Conservation (phyloP, 2,888 invertebrate species). For the Drosophila rellima region DNA sequence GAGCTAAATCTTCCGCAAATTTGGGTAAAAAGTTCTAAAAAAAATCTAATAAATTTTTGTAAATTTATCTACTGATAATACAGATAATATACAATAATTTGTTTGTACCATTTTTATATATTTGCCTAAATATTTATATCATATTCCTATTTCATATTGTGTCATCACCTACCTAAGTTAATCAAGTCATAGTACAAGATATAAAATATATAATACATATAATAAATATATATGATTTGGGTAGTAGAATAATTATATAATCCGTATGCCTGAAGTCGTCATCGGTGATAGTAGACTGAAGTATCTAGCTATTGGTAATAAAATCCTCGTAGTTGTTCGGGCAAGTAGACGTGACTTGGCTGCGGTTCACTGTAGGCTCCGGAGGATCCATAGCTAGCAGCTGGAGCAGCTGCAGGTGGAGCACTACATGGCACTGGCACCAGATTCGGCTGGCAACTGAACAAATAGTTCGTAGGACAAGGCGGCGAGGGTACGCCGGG, state of each 20-base stretch:
- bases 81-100: neutral
- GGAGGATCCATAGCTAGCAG: constrained; percentile 48
- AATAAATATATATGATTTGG: constrained; percentile 1
- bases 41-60: neutral
- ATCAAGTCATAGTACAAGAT: constrained; percentile 15
- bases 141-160: constrained; percentile 37
- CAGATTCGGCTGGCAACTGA: constrained; percentile 77
- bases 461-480: constrained; percentile 74
- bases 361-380: constrained; percentile 59
- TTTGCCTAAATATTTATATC: constrained; percentile 5
- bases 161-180: constrained; percentile 55
- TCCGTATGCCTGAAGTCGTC: constrained; percentile 22
- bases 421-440: constrained; percentile 65
- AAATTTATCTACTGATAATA: neutral
- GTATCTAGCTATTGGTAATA: constrained; percentile 18
- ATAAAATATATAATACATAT: constrained; percentile 14
- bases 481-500: constrained; percentile 61
- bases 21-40: neutral
- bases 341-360: constrained; percentile 44
- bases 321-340: constrained; percentile 25
- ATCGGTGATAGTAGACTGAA: neutral
- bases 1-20: neutral
- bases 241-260: neutral
- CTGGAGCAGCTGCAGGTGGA: constrained; percentile 15
- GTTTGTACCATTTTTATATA: constrained; percentile 15